phyloP scores from a whole-genome alignment of 2,797 vertebrate genomes.

The Allobates femoralis region DNA sequence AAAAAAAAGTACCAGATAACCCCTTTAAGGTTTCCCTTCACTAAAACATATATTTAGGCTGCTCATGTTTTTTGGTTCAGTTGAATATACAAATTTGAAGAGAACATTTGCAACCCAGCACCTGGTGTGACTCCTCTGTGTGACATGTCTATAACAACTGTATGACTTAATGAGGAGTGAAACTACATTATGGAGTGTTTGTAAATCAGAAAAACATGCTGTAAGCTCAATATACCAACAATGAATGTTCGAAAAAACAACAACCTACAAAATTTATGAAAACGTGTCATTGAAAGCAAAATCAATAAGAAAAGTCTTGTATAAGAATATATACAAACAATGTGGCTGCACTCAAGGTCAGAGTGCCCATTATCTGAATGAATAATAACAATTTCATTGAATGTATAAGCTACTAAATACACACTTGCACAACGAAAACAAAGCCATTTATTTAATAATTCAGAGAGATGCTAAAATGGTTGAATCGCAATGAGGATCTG shows the following conservation, averaged over 20 bases:
- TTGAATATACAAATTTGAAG: too few species aligned
- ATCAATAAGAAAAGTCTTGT: background rate
- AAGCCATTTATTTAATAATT: background rate
- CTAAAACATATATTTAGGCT: too few species aligned
- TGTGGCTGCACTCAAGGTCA: too few species aligned
- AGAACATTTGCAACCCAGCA: too few species aligned
- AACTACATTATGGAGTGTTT: background rate
- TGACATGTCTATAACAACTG: background rate
- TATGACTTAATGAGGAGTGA: background rate
- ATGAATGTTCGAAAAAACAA: background rate
- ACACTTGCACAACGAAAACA: background rate
- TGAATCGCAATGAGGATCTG: too few species aligned
- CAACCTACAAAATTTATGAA: background rate
- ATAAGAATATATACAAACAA: too few species aligned
- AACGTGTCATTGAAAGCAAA: background rate
- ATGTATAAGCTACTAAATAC: background rate
- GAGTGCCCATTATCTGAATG: too few species aligned
- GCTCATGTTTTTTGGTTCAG: too few species aligned
- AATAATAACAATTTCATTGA: background rate
- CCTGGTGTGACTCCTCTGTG: background rate
- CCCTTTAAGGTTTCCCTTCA: too few species aligned
- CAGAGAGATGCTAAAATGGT: background rate
- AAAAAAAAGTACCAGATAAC: too few species aligned
- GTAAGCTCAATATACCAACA: background rate
- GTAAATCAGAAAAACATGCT: background rate